These are phyloP conservation scores for Nansenia antarctica DNA, from an alignment of 2,113 vertebrate genomes.

Conservation along the genomic window DNA sequence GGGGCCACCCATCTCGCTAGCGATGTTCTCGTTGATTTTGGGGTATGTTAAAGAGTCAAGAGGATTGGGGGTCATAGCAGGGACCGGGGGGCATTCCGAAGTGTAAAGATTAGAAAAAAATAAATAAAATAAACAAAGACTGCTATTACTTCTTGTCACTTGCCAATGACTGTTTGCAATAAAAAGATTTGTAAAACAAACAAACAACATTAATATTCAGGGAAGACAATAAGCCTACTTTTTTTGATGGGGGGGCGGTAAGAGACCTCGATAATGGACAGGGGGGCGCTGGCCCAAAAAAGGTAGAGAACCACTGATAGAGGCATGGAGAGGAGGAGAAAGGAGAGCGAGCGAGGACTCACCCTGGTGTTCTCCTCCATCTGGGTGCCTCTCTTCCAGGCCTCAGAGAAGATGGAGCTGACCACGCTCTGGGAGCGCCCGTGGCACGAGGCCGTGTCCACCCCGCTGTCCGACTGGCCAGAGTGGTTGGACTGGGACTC, in stretches of 20 bases:
- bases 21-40: too few species aligned
- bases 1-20: too few species aligned
- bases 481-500: constrained; percentile 97
- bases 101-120: not conserved
- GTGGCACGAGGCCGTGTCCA: constrained; percentile 86
- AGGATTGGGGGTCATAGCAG: not conserved
- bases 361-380: constrained; percentile 94
- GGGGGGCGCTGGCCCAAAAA: too few species aligned
- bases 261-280: too few species aligned
- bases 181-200: too few species aligned
- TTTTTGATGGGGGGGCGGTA: too few species aligned
- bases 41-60: not conserved
- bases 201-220: too few species aligned
- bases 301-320: not conserved
- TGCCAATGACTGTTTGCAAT: too few species aligned
- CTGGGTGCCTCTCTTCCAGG: constrained; percentile 98
- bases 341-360: constrained; percentile 29
- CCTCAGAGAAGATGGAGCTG: constrained; percentile 98
- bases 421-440: constrained; percentile 94
- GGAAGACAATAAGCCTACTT: too few species aligned
- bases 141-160: too few species aligned
- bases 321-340: not conserved
- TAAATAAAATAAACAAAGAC: not conserved
- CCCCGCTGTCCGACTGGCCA: constrained; percentile 92
- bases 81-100: too few species aligned